These are phyloP conservation scores for Cryptoprocta ferox DNA, from an alignment of 2,797 vertebrate genomes.

Conservation along the genomic window DNA sequence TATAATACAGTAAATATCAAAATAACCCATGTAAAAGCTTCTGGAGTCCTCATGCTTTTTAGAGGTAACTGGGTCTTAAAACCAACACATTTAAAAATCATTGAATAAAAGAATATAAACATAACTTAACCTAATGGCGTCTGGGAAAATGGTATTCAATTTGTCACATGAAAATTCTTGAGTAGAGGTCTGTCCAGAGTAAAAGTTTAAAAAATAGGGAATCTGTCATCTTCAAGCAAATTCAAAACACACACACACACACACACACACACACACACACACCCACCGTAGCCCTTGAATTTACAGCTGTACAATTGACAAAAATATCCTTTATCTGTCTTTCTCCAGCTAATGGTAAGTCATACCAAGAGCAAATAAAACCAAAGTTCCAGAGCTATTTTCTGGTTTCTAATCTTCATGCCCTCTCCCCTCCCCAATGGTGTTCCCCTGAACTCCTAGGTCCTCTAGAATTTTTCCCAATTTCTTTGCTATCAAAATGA, in stretches of 20 bases:
- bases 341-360: background rate
- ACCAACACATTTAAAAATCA: constrained; percentile 22
- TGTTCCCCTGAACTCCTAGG: background rate
- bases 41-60: background rate
- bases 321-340: background rate
- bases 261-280: background rate
- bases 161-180: background rate
- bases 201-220: background rate
- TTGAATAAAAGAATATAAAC: constrained; percentile 12
- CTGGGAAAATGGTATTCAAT: background rate
- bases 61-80: background rate
- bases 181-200: background rate
- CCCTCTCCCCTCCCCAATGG: background rate
- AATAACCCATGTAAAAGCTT: background rate
- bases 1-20: background rate
- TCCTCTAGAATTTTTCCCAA: background rate
- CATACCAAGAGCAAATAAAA: background rate
- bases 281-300: background rate
- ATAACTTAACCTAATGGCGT: background rate
- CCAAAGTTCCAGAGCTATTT: background rate
- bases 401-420: background rate
- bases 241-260: background rate
- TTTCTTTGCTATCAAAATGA: background rate
- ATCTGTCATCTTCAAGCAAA: background rate
- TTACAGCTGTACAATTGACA: background rate